Evolutionary conservation across 1,140 invertebrate species (phyloP).

Genomic region (Agrypnia vestita): DNA sequence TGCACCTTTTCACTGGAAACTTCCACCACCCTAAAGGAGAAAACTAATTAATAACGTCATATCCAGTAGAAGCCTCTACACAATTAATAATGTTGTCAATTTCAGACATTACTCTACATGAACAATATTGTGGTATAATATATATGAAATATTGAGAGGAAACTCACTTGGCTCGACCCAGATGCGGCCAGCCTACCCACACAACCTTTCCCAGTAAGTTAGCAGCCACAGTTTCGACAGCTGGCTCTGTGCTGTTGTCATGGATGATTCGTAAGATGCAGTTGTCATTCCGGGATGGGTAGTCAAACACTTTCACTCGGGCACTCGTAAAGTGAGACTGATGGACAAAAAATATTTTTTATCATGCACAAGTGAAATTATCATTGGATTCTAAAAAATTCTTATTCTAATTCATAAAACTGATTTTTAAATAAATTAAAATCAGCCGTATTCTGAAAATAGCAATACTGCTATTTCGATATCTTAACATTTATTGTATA

Average conservation of each 20-base stretch:
- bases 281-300: slow-evolving; percentile 84
- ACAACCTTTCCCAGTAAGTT: slow-evolving; percentile 82
- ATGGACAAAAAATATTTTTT: slow-evolving; percentile 48
- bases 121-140: too few species aligned
- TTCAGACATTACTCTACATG: too few species aligned
- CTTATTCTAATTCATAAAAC: too few species aligned
- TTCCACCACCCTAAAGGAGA: slow-evolving; percentile 72
- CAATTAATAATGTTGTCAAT: too few species aligned
- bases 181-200: slow-evolving; percentile 91
- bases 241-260: slow-evolving; percentile 63
- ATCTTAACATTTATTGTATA: too few species aligned
- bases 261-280: slow-evolving; percentile 83
- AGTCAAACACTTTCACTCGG: slow-evolving; percentile 91
- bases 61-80: background rate
- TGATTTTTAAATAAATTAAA: too few species aligned
- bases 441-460: too few species aligned
- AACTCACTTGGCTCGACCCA: slow-evolving; percentile 81
- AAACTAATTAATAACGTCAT: background rate
- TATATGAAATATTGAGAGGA: too few species aligned
- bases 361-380: too few species aligned
- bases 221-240: slow-evolving; percentile 72
- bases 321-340: slow-evolving; percentile 80
- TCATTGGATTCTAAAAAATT: too few species aligned
- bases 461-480: too few species aligned
- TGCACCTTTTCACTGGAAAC: slow-evolving; percentile 73